Evolutionary conservation across 2,797 vertebrate species (phyloP).

Genomic region (Percopsis omiscomaycus): DNA sequence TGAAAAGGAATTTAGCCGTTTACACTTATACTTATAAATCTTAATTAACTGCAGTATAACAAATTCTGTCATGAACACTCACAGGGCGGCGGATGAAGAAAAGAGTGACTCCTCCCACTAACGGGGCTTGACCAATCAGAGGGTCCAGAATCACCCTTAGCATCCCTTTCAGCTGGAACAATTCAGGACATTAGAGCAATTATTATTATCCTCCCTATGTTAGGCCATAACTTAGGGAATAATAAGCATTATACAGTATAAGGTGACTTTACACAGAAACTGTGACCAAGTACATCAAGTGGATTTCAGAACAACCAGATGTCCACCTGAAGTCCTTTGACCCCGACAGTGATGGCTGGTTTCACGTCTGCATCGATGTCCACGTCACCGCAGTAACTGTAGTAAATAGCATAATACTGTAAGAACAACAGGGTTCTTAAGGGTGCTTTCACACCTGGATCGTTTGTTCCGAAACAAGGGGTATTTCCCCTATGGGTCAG

Average conservation of each 20-base stretch:
- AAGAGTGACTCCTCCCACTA: slow-evolving; percentile 91
- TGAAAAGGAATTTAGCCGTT: slow-evolving; percentile 34
- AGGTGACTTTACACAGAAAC: neutral
- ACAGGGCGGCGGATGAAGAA: slow-evolving; percentile 94
- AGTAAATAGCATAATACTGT: neutral
- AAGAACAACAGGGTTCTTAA: too few species aligned
- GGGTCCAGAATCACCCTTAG: slow-evolving; percentile 90
- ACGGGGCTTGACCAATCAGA: slow-evolving; percentile 84
- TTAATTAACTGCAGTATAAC: neutral
- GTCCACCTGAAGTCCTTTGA: slow-evolving; percentile 88
- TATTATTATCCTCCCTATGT: neutral
- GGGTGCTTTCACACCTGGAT: too few species aligned
- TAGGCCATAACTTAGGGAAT: too few species aligned
- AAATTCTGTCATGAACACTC: slow-evolving; percentile 56
- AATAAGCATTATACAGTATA: neutral
- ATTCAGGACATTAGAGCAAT: neutral
- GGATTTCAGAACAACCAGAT: neutral
- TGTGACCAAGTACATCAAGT: neutral
- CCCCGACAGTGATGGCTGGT: slow-evolving; percentile 82
- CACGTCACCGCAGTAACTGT: slow-evolving; percentile 88
- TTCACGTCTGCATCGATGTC: slow-evolving; percentile 89
- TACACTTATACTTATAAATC: neutral
- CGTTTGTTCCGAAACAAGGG: too few species aligned
- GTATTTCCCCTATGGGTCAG: too few species aligned
- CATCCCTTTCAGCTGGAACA: slow-evolving; percentile 84